These are phyloP conservation scores for Ciconia stormi DNA, from an alignment of 2,113 vertebrate species.

Conservation along the genomic window DNA sequence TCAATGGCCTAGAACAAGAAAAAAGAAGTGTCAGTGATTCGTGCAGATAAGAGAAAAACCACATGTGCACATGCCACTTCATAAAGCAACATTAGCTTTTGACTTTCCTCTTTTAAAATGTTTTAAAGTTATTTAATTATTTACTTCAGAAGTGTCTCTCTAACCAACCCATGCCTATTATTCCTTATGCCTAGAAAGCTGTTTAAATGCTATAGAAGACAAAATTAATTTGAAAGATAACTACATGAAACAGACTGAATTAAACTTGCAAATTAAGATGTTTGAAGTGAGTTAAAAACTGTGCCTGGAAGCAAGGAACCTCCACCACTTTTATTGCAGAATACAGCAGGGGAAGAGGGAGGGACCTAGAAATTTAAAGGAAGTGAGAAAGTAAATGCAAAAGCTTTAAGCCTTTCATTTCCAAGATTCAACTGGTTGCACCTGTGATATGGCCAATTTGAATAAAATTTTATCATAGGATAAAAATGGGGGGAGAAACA, in stretches of 20 bases:
- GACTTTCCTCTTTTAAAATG: not conserved
- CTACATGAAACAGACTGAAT: constrained; percentile 31
- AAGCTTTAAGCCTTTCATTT: not conserved
- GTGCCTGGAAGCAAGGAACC: constrained; percentile 44
- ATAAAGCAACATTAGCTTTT: constrained; percentile 3
- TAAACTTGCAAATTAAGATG: constrained; percentile 61
- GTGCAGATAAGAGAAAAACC: not conserved
- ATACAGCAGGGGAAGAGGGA: not conserved
- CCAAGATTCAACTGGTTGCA: not conserved
- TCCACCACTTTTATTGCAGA: not conserved
- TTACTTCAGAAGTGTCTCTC: not conserved
- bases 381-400: not conserved
- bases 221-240: constrained; percentile 57
- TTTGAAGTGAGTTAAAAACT: constrained; percentile 46
- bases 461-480: not conserved
- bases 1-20: constrained; percentile 85
- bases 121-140: constrained; percentile 44
- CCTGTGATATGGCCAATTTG: not conserved
- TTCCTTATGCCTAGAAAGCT: constrained; percentile 21
- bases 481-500: not conserved
- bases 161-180: not conserved
- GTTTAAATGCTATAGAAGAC: constrained; percentile 14
- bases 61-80: not conserved
- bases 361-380: not conserved
- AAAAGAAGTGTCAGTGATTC: constrained; percentile 70